These are phyloP conservation scores for Paradisaea rubra DNA, from an alignment of 2,113 vertebrate species.

Conservation along the genomic window DNA sequence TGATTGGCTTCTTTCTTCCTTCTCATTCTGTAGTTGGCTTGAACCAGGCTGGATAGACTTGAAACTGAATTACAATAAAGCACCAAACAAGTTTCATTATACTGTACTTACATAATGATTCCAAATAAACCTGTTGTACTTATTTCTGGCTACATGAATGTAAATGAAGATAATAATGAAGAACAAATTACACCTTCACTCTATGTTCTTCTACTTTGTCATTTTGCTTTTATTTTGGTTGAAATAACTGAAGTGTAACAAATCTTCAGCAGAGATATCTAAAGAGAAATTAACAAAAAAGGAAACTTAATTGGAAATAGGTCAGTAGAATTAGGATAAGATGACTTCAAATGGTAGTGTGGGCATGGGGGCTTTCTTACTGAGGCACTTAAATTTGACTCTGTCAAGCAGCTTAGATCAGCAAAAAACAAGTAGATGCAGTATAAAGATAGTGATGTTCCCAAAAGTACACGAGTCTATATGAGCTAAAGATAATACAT, in stretches of 20 bases:
- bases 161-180: not conserved
- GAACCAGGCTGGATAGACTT: not conserved
- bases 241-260: not conserved
- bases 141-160: not conserved
- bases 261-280: not conserved
- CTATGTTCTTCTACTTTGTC: not conserved
- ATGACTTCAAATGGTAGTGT: not conserved
- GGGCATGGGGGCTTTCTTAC: not conserved
- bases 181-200: not conserved
- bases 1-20: not conserved
- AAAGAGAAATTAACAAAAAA: not conserved
- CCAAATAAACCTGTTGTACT: not conserved
- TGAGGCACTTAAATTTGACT: not conserved
- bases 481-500: not conserved
- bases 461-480: not conserved
- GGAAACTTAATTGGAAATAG: not conserved
- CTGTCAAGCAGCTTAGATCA: not conserved
- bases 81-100: not conserved
- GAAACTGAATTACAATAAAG: not conserved
- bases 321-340: not conserved
- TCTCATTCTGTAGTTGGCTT: not conserved
- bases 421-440: not conserved
- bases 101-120: not conserved
- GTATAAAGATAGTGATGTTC: not conserved
- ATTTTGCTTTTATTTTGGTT: not conserved